phyloP scores from a whole-genome alignment of 2,888 invertebrate genomes.

The Electrophaes corylata region DNA sequence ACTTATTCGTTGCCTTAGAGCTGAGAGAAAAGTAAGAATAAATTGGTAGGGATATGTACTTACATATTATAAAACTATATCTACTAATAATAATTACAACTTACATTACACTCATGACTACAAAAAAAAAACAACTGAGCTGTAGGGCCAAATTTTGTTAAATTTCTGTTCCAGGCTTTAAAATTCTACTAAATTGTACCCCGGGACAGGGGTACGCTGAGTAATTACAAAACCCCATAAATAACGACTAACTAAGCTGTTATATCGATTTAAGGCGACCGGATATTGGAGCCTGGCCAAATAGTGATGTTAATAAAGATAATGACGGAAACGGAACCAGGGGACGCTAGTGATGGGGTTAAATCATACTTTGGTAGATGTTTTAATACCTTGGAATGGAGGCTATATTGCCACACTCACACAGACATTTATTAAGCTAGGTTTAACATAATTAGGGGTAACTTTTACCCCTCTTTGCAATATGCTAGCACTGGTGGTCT shows the following conservation, averaged over 20 bases:
- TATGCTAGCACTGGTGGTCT: too few species aligned
- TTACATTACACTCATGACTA: too few species aligned
- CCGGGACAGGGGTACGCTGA: background rate
- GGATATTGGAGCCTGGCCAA: conserved; percentile 32
- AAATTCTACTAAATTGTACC: background rate
- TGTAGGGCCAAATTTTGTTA: too few species aligned
- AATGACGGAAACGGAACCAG: conserved; percentile 20
- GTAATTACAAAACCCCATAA: background rate
- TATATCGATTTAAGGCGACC: conserved; percentile 10
- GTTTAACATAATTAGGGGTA: too few species aligned
- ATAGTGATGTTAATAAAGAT: conserved; percentile 33
- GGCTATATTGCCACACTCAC: background rate
- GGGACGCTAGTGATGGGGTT: conserved; percentile 5
- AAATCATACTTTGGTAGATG: background rate
- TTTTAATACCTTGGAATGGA: background rate
- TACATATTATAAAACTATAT: too few species aligned
- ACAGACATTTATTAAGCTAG: too few species aligned
- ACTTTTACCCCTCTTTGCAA: too few species aligned
- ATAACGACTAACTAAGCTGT: background rate
- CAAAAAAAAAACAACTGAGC: too few species aligned
- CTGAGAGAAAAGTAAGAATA: too few species aligned
- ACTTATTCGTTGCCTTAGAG: too few species aligned
- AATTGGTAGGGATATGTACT: too few species aligned
- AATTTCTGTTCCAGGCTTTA: background rate
- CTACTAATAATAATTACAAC: too few species aligned